These are phyloP conservation scores for Hydrophis major DNA, from an alignment of 2,797 vertebrate genomes.

Conservation along the genomic window DNA sequence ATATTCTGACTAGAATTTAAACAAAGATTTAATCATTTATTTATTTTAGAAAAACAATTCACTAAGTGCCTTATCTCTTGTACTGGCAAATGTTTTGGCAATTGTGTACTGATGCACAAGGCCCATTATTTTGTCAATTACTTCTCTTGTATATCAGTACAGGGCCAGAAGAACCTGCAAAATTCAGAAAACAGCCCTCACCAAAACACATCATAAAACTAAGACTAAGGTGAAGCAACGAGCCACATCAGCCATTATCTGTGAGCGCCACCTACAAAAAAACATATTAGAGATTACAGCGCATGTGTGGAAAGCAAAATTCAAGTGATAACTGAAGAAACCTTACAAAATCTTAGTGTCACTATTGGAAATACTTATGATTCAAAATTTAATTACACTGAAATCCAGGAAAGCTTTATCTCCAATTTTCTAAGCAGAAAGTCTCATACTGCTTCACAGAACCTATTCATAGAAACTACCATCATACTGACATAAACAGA, in stretches of 20 bases:
- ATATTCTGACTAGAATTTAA: constrained; percentile 68
- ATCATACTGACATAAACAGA: constrained; percentile 1
- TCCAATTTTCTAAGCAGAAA: background rate
- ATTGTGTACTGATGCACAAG: constrained; percentile 70
- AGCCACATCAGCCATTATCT: constrained; percentile 94
- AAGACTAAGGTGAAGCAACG: constrained; percentile 91
- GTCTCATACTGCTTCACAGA: constrained; percentile 8
- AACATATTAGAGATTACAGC: constrained; percentile 99
- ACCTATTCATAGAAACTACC: constrained; percentile 40
- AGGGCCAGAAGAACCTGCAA: constrained; percentile 92
- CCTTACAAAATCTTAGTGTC: constrained; percentile 59
- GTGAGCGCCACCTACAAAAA: constrained; percentile 95
- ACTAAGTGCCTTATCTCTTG: constrained; percentile 69
- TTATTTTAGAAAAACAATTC: constrained; percentile 61
- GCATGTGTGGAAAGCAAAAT: constrained; percentile 96
- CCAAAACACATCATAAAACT: constrained; percentile 96
- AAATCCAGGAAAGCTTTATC: background rate
- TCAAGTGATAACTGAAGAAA: constrained; percentile 73
- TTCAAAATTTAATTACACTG: constrained; percentile 1
- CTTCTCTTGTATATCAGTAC: constrained; percentile 96
- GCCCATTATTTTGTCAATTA: constrained; percentile 78
- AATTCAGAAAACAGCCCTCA: constrained; percentile 95
- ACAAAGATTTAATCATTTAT: constrained; percentile 57
- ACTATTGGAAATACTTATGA: constrained; percentile 46
- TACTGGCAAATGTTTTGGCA: constrained; percentile 69